Percentiles rank a stretch among this genome's conserved stretches.
These are phyloP conservation scores for Sebastes nivosus DNA, from an alignment of 2,797 vertebrate species.

Conservation along the genomic window DNA sequence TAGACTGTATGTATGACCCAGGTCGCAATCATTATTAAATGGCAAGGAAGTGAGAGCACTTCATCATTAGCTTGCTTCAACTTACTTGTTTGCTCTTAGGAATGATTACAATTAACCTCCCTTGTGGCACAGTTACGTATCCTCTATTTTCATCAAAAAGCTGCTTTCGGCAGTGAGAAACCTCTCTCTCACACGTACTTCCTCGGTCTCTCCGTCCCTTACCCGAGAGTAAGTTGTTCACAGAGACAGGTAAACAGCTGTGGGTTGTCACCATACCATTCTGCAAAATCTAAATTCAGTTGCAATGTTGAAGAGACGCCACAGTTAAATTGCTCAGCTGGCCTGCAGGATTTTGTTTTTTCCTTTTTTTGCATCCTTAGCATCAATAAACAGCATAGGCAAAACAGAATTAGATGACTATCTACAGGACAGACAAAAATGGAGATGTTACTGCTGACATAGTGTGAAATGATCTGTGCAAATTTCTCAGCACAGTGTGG, in stretches of 20 bases:
- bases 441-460: background rate
- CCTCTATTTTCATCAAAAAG: slow-evolving; percentile 49
- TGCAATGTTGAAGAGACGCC: slow-evolving; percentile 1
- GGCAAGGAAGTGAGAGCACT: slow-evolving; percentile 22
- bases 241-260: slow-evolving; percentile 23
- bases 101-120: slow-evolving; percentile 58
- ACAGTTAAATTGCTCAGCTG: background rate
- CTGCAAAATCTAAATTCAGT: slow-evolving; percentile 13
- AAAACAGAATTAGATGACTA: background rate
- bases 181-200: background rate
- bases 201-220: background rate
- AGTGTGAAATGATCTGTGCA: background rate
- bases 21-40: slow-evolving; percentile 44
- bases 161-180: slow-evolving; percentile 31
- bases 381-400: background rate
- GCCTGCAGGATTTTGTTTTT: background rate
- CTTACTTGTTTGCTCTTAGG: slow-evolving; percentile 52
- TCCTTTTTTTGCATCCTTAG: background rate
- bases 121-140: slow-evolving; percentile 52
- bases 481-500: background rate
- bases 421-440: background rate
- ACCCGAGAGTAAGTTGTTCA: slow-evolving; percentile 17
- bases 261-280: background rate
- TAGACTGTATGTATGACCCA: slow-evolving; percentile 5
- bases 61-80: slow-evolving; percentile 43